These are phyloP conservation scores for Drosophila simulans DNA, from an alignment of 1,140 invertebrate genomes.

Conservation along the genomic window DNA sequence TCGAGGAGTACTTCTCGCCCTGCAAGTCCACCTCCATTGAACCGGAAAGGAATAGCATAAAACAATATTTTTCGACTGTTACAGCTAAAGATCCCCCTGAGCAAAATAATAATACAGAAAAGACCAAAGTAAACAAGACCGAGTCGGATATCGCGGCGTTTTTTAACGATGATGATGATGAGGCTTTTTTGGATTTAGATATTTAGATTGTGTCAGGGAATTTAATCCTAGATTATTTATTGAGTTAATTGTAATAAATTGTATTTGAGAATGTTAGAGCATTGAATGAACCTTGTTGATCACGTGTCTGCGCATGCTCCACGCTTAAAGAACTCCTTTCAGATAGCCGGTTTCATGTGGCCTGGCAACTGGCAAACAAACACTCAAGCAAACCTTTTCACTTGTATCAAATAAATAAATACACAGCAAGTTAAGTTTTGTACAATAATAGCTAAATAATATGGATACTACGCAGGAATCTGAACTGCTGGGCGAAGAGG, in stretches of 20 bases:
- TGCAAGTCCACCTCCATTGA: slow-evolving; percentile 15
- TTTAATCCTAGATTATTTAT: neutral
- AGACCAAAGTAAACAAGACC: neutral
- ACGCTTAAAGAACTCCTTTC: neutral
- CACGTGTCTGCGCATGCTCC: slow-evolving; percentile 46
- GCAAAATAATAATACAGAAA: slow-evolving; percentile 34
- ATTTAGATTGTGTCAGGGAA: slow-evolving; percentile 29
- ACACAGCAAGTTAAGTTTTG: slow-evolving; percentile 14
- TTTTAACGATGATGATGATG: slow-evolving; percentile 79
- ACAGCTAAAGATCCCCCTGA: slow-evolving; percentile 9
- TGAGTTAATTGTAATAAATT: slow-evolving; percentile 32
- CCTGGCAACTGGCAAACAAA: slow-evolving; percentile 59
- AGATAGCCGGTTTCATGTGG: neutral
- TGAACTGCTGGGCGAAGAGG: slow-evolving; percentile 48
- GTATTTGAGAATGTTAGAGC: neutral
- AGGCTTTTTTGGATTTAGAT: slow-evolving; percentile 65
- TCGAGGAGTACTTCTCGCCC: slow-evolving; percentile 72
- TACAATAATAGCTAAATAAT: slow-evolving; percentile 15
- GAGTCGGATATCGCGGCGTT: slow-evolving; percentile 63
- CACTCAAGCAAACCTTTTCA: slow-evolving; percentile 45
- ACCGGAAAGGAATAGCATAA: slow-evolving; percentile 11
- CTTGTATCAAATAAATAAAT: slow-evolving; percentile 55
- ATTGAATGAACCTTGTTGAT: neutral
- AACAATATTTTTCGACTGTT: slow-evolving; percentile 17
- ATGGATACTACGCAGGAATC: slow-evolving; percentile 47